These are phyloP conservation scores for Thermophis baileyi DNA, from an alignment of 2,113 vertebrate genomes.

Conservation along the genomic window DNA sequence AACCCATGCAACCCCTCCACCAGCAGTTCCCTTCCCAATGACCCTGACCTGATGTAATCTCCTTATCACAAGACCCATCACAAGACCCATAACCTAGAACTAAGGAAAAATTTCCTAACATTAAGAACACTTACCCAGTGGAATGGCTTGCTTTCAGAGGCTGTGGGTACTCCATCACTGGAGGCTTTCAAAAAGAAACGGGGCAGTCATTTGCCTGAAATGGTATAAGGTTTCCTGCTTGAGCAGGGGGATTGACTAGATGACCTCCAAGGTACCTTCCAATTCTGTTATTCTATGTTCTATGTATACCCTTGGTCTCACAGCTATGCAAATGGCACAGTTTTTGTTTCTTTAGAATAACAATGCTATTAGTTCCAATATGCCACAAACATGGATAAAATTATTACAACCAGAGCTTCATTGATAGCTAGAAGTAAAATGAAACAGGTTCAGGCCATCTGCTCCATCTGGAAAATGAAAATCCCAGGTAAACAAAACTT, in stretches of 20 bases:
- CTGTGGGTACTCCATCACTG: not conserved
- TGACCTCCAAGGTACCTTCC: no score
- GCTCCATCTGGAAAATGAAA: not conserved
- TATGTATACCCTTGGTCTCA: not conserved
- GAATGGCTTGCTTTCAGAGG: not conserved
- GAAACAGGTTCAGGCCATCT: not conserved
- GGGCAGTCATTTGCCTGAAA: not conserved
- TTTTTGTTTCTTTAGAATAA: not conserved
- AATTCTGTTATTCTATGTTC: not conserved
- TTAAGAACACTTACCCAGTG: not conserved
- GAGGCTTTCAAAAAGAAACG: not conserved
- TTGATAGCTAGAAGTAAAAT: not conserved
- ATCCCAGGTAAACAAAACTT: not conserved
- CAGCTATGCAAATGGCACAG: not conserved
- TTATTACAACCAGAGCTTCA: not conserved
- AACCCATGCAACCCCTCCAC: no score
- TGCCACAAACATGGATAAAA: not conserved
- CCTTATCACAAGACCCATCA: no score
- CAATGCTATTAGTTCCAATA: not conserved
- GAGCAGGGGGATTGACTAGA: not conserved
- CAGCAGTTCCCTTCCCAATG: no score
- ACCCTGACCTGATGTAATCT: no score
- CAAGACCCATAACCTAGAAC: not conserved
- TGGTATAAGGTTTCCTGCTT: not conserved
- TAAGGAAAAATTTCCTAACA: not conserved